phyloP scores from a whole-genome alignment of 2,888 invertebrate species.

The Tenthredo mesomela region DNA sequence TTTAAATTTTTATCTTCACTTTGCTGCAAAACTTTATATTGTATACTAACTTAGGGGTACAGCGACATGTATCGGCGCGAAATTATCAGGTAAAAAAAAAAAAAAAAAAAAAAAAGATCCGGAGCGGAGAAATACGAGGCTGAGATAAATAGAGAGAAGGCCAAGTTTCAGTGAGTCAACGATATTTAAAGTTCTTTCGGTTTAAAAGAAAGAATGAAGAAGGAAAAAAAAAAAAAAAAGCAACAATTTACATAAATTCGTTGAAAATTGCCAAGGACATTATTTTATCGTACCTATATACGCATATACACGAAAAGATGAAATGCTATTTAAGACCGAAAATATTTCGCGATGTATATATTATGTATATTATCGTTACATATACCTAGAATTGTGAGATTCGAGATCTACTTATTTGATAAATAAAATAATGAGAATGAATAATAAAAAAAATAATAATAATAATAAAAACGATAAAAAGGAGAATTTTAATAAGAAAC shows the following conservation, averaged over 20 bases:
- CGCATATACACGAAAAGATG: neutral
- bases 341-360: neutral
- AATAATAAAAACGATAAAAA: neutral
- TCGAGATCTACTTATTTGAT: neutral
- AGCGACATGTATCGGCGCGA: neutral
- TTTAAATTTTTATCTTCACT: neutral
- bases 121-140: neutral
- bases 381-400: neutral
- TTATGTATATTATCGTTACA: neutral
- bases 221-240: neutral
- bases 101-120: no score
- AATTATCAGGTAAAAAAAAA: neutral
- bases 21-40: neutral
- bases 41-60: neutral
- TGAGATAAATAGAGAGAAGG: neutral
- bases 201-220: neutral
- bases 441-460: neutral
- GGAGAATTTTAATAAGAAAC: no score
- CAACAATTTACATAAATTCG: neutral
- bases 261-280: slow-evolving; percentile 6
- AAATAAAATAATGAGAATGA: neutral
- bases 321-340: neutral
- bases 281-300: neutral
- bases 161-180: slow-evolving; percentile 6
- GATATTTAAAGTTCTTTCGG: slow-evolving; percentile 31